phyloP scores from a whole-genome alignment of 2,888 invertebrate species.

The Lasioglossum pauxillum region DNA sequence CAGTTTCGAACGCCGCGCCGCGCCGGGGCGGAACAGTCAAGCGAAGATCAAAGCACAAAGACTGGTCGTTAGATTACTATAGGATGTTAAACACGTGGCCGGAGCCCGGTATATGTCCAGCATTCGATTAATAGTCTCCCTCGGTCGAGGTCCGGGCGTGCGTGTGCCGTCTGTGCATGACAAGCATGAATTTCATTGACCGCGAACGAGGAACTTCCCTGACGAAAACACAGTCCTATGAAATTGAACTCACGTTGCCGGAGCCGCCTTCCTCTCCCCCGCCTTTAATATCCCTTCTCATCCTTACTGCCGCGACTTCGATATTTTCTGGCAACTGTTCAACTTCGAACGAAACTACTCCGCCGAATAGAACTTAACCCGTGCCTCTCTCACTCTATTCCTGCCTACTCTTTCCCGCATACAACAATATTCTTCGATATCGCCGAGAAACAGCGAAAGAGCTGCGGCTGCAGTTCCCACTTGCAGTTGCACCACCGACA shows the following conservation, averaged over 20 bases:
- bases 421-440: constrained; percentile 18
- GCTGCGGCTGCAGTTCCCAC: not conserved
- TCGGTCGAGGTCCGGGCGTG: not conserved
- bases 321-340: constrained; percentile 31
- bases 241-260: constrained; percentile 4
- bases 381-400: not conserved
- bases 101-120: not conserved
- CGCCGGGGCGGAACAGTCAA: not conserved
- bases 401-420: not conserved
- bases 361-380: not conserved
- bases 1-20: not conserved
- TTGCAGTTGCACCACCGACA: not conserved
- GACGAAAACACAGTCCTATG: constrained; percentile 12
- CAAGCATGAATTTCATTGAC: not conserved
- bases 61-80: not conserved
- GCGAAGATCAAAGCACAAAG: not conserved
- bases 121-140: constrained; percentile 7
- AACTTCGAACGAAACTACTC: constrained; percentile 7
- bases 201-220: not conserved
- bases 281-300: constrained; percentile 18
- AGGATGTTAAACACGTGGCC: constrained; percentile 6
- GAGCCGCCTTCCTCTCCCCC: not conserved
- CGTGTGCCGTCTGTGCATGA: no score
- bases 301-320: constrained; percentile 4
- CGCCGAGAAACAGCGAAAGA: not conserved